phyloP scores from a whole-genome alignment of 2,888 invertebrate genomes.

The Andrena bucephala region DNA sequence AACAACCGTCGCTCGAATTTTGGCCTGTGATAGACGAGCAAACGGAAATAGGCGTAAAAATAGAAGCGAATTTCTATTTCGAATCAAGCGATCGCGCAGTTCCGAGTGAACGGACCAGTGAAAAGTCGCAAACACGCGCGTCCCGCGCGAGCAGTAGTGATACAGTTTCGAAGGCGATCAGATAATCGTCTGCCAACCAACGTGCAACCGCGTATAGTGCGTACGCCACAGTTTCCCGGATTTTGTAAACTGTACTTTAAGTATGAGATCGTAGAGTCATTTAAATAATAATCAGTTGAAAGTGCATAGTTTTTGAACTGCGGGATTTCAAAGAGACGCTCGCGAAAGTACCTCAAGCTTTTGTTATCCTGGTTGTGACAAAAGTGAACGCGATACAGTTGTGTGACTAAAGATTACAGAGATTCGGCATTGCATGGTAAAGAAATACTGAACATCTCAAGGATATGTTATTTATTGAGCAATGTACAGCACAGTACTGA shows the following conservation, averaged over 20 bases:
- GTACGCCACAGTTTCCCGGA: neutral
- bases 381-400: neutral
- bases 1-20: neutral
- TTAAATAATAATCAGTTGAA: neutral
- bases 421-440: neutral
- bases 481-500: neutral
- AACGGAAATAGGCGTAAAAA: constrained; percentile 12
- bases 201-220: neutral
- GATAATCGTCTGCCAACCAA: constrained; percentile 22
- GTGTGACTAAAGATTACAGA: neutral
- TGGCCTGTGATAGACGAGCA: neutral
- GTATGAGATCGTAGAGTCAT: neutral
- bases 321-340: neutral
- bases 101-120: constrained; percentile 11
- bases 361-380: neutral
- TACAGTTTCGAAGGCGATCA: constrained; percentile 1
- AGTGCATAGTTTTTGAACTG: neutral
- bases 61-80: constrained; percentile 27
- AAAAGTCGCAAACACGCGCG: neutral
- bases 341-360: neutral
- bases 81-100: neutral
- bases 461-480: too few relatives aligned
- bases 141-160: neutral
- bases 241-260: constrained; percentile 25
- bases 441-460: neutral